These are phyloP conservation scores for Oscheius sp. DNA, from an alignment of 2,888 invertebrate species.

Conservation along the genomic window DNA sequence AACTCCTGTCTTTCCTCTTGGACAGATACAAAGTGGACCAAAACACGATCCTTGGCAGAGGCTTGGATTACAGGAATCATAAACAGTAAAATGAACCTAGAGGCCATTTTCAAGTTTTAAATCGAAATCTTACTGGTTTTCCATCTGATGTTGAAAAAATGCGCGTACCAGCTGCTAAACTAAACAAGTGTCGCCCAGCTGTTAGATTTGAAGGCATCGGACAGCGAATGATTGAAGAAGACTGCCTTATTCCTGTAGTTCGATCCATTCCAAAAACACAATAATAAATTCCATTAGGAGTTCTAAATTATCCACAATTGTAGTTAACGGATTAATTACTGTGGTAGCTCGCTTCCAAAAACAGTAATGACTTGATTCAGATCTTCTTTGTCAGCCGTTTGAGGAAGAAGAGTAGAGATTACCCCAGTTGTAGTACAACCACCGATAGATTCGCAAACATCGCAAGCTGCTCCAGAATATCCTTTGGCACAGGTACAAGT, in stretches of 20 bases:
- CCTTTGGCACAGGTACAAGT: slow-evolving; percentile 54
- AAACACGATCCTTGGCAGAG: slow-evolving; percentile 58
- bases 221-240: slow-evolving; percentile 39
- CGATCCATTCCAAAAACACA: slow-evolving; percentile 47
- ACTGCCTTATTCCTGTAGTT: slow-evolving; percentile 37
- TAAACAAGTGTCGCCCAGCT: slow-evolving; percentile 48
- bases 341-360: slow-evolving; percentile 37
- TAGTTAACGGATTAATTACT: not conserved
- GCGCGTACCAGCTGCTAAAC: slow-evolving; percentile 26
- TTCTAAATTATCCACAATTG: slow-evolving; percentile 31
- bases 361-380: slow-evolving; percentile 46
- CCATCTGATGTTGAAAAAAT: slow-evolving; percentile 7
- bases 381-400: slow-evolving; percentile 43
- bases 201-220: slow-evolving; percentile 49
- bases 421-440: slow-evolving; percentile 16
- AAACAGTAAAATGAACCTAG: slow-evolving; percentile 62
- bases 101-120: not conserved
- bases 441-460: slow-evolving; percentile 48
- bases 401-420: slow-evolving; percentile 45
- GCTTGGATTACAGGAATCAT: slow-evolving; percentile 45
- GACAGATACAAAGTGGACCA: slow-evolving; percentile 62
- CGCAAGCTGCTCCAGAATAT: slow-evolving; percentile 62
- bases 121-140: slow-evolving; percentile 4
- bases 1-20: slow-evolving; percentile 48
- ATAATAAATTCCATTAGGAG: slow-evolving; percentile 36